A percentile compares a stretch with the other conserved stretches of the same genome.
phyloP scores from a whole-genome alignment of 2,797 vertebrate species.

The Rallus crepitans region DNA sequence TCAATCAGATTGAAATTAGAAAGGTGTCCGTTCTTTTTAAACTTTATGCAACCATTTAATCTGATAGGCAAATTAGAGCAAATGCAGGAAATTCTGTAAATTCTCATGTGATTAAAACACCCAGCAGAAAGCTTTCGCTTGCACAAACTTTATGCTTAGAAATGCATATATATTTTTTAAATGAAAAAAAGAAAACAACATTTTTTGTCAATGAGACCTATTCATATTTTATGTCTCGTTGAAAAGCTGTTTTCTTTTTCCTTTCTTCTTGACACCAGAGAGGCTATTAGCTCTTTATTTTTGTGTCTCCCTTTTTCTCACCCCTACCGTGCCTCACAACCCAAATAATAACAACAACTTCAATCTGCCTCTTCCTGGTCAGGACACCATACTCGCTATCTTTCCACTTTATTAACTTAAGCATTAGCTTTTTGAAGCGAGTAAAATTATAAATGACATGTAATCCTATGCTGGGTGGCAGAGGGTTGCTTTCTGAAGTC shows the following conservation, averaged over 20 bases:
- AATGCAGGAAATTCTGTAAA: not conserved
- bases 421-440: conserved; percentile 65
- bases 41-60: not conserved
- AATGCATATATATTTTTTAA: not conserved
- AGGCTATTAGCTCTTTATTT: conserved; percentile 46
- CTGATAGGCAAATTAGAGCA: not conserved
- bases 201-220: not conserved
- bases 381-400: not conserved
- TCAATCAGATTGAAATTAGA: not conserved
- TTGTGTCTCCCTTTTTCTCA: conserved; percentile 19
- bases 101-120: not conserved
- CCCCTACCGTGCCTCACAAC: conserved; percentile 33
- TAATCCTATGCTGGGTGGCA: conserved; percentile 59
- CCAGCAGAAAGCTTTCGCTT: not conserved
- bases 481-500: conserved; percentile 44
- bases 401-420: conserved; percentile 75
- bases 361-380: conserved; percentile 26
- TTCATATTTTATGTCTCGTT: not conserved
- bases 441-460: conserved; percentile 62
- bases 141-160: conserved; percentile 12
- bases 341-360: conserved; percentile 50
- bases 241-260: not conserved
- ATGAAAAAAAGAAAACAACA: not conserved
- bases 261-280: conserved; percentile 26
- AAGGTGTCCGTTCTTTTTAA: not conserved